Evolutionary conservation across 2,797 vertebrate species (phyloP), one percentile per base, ranked within the genome.

Genomic region (Dendrocincla tyrannina): DNA sequence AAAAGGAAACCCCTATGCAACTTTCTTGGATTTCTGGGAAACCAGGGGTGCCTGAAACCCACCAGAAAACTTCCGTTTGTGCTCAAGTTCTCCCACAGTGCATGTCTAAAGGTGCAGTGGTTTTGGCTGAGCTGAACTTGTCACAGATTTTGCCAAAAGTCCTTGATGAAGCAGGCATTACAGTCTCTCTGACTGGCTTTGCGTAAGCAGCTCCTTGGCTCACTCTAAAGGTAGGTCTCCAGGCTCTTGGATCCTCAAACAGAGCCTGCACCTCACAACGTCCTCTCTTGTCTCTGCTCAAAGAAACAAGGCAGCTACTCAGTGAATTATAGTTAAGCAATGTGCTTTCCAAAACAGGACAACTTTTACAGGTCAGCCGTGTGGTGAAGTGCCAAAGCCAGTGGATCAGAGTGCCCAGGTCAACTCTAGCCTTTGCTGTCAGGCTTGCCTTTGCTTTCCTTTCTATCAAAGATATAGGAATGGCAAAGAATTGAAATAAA

Each of bases 151-250:
- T 93, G 91, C 91, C 95, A 96, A 23, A 92, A 95, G 76, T 50
- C 60, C 60, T 83, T 93, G 93, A 95, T 96, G 79, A 91, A 93
- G 91, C 85, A 95, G 85, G 89, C 94, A 96, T 96, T 91, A 88
- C 20, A 83, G 85, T 35, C 95, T 91, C 17, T 92, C 44, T 85
- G 91, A 67, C 92, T 80, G 72, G 47, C 46, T 93, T 83, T 89
- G 62, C 78, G 30, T 37, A 74, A 60, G 78, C 78, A 77, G 41
- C 52, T 64, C 13, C 60, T 89, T 89, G 82, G 78, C 91, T 93
- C 4, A 1, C 37, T 44, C 37, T 64, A 25, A 66, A 60, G 27
- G 70, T 42, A 53, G 58, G 56, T 91, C 88, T 70, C 77, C 42
- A 58, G 53, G 25, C 72, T 89, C 83, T 70, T 24, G 44, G 33